Conservation (phyloP, 2,888 invertebrate species). For the Agrochola circellaris region DNA sequence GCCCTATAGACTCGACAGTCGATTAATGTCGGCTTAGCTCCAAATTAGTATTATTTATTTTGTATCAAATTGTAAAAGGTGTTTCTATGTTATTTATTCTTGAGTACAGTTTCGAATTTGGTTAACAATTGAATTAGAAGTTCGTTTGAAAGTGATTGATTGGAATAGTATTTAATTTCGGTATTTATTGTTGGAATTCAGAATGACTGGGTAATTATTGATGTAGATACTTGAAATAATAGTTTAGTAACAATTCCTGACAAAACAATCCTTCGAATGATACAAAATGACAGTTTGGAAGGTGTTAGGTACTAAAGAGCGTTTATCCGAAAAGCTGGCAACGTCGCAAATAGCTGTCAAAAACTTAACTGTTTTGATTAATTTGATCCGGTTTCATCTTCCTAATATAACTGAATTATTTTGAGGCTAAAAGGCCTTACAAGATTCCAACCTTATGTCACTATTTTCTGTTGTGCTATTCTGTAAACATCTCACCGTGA, state of each 20-base stretch:
- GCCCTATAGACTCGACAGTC: neutral
- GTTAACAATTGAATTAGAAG: conserved; percentile 8
- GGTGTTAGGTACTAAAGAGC: too few relatives aligned
- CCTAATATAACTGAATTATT: too few relatives aligned
- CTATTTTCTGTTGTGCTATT: neutral
- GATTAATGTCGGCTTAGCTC: conserved; percentile 29
- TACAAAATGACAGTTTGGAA: neutral
- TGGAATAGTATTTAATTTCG: neutral
- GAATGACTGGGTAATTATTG: neutral
- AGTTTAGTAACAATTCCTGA: neutral
- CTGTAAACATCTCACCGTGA: too few relatives aligned
- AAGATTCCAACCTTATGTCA: neutral
- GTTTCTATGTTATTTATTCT: conserved; percentile 18
- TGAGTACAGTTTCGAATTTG: neutral
- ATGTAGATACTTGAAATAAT: neutral
- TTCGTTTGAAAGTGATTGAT: neutral
- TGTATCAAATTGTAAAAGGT: conserved; percentile 15
- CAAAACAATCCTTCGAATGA: neutral
- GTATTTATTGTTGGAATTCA: neutral
- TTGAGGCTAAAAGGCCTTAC: too few relatives aligned
- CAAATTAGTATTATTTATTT: conserved; percentile 36
- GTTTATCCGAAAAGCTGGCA: too few relatives aligned
- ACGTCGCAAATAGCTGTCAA: too few relatives aligned
- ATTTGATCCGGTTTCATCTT: too few relatives aligned
- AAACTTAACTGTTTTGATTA: too few relatives aligned